phyloP scores from a whole-genome alignment of 2,797 vertebrate genomes.

The Glossophaga mutica region DNA sequence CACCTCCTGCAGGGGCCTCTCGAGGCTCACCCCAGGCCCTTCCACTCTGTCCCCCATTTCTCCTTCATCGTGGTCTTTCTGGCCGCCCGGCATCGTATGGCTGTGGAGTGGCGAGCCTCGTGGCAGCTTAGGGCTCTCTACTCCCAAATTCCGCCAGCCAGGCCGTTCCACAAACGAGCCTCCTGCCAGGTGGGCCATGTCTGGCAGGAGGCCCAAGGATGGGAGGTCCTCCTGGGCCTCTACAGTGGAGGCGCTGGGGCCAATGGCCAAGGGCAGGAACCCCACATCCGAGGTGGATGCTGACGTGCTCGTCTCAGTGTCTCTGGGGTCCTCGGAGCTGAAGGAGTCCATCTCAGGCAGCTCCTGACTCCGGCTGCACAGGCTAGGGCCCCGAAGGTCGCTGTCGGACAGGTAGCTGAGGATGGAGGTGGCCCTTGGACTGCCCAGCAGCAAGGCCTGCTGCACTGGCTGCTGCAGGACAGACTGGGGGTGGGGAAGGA shows the following conservation, averaged over 20 bases:
- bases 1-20: conserved; percentile 83
- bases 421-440: conserved; percentile 79
- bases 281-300: conserved; percentile 76
- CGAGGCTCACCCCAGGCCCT: conserved; percentile 56
- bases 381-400: conserved; percentile 56
- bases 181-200: neutral
- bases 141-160: neutral
- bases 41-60: neutral
- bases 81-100: neutral
- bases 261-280: conserved; percentile 17
- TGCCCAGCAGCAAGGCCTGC: conserved; percentile 75
- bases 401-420: conserved; percentile 88
- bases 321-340: conserved; percentile 80
- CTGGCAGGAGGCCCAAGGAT: conserved; percentile 78
- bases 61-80: neutral
- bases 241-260: conserved; percentile 52
- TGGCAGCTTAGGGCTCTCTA: neutral
- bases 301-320: conserved; percentile 56
- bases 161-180: neutral
- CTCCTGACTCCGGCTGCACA: conserved; percentile 55
- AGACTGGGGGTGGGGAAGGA: conserved; percentile 80
- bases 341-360: conserved; percentile 74
- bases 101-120: neutral
- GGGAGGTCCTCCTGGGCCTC: conserved; percentile 44
- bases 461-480: conserved; percentile 85